Base-by-base conservation (phyloP, 2,797 vertebrate genomes). In the Sternarchorhynchus goeldii region DNA sequence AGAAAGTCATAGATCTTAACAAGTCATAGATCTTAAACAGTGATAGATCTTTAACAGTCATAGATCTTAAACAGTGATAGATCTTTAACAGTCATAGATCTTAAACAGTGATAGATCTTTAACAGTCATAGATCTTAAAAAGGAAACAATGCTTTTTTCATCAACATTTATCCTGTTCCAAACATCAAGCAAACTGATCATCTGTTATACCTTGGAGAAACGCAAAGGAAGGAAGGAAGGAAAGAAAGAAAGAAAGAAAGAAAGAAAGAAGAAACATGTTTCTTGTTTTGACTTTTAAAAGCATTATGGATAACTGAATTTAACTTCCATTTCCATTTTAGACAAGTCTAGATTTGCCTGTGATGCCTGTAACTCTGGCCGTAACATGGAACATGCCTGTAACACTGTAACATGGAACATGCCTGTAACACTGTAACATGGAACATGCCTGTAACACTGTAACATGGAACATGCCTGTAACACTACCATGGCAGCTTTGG, bases 241-340 rank as follows among this genome's bases (percentile, higher is more conserved):
- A 16, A n/a, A 21, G 6, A 55, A 25, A 69, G 6, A 45, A 50
- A 31, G 50, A 69, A 50, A 29, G 32, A 14, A 71, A 67, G 50
- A 76, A n/a, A 50, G 56, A 73, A 73, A 29, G 8, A 59, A 80
- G 72, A 83, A 68, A 78, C 18, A 70, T 0, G 4, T 4, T 36
- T 59, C 36, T 74, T 85, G 75, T 65, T 74, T 81, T 72, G 34
- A 60, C 70, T 68, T 83, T 83, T 29, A 69, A 63, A 66, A 73
- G 8, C 34, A 81, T 82, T 81, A 73, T 78, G 53, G 70, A 70
- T 79, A 77, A 73, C 72, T 83, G 64, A 36, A 56, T 83, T 85
- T 75, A 77, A 50, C 53, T 73, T 67, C 39, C 62, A 5, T 67
- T 73, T 85, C 53, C 76, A 36, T 81, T 82, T 78, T 3, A 20